Percentiles rank a stretch among this genome's conserved stretches.
Evolutionary conservation across 2,888 invertebrate genomes (phyloP).

Genomic region (Ellobium chinense): DNA sequence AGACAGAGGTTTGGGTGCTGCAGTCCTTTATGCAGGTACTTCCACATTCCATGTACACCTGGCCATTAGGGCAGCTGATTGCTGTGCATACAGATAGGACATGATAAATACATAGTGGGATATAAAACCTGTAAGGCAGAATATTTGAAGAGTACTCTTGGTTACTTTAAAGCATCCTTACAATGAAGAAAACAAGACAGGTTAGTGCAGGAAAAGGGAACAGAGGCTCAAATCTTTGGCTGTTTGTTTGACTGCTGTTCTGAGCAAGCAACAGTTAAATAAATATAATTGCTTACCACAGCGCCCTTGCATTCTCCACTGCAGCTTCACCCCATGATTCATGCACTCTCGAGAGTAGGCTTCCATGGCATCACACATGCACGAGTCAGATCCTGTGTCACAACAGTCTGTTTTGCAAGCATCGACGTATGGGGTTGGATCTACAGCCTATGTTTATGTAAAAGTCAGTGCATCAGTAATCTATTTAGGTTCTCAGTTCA

Average conservation of each 20-base stretch:
- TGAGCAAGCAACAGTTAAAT: not conserved
- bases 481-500: not conserved
- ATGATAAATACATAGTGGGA: too few relatives aligned
- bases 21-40: slow-evolving; percentile 87
- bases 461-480: not conserved
- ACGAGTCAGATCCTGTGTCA: slow-evolving; percentile 76
- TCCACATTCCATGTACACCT: slow-evolving; percentile 89
- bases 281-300: slow-evolving; percentile 85
- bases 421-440: slow-evolving; percentile 84
- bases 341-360: slow-evolving; percentile 89
- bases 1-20: slow-evolving; percentile 70
- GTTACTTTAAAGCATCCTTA: too few relatives aligned
- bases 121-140: too few relatives aligned
- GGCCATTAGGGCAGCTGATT: slow-evolving; percentile 88
- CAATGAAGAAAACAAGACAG: too few relatives aligned
- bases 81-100: too few relatives aligned
- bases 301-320: slow-evolving; percentile 88
- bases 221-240: too few relatives aligned
- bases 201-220: too few relatives aligned
- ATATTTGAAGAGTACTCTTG: too few relatives aligned
- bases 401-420: slow-evolving; percentile 92
- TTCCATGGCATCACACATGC: slow-evolving; percentile 85
- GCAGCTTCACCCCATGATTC: slow-evolving; percentile 79
- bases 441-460: slow-evolving; percentile 83
- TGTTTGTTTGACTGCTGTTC: too few relatives aligned